Percentiles rank a stretch among this genome's conserved stretches.
These are phyloP conservation scores for Tromatobia lineatoria DNA, from an alignment of 2,888 invertebrate species.

Conservation along the genomic window DNA sequence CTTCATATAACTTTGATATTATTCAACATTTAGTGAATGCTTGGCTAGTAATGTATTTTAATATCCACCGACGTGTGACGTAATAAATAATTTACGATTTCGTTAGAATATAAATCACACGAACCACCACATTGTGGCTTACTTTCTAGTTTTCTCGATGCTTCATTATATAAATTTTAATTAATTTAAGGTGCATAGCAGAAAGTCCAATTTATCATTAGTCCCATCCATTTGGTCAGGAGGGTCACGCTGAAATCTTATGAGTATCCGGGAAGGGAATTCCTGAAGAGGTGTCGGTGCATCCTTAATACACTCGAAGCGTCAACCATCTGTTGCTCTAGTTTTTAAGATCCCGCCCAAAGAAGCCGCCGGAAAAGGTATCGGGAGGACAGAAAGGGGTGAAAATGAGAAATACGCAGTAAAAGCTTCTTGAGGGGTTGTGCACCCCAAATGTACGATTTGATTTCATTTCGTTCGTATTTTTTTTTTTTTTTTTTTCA, in stretches of 20 bases:
- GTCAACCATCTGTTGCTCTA: slow-evolving; percentile 64
- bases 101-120: slow-evolving; percentile 1
- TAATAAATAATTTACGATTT: background rate
- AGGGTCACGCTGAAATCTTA: slow-evolving; percentile 31
- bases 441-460: slow-evolving; percentile 20
- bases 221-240: background rate
- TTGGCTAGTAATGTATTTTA: background rate
- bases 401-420: slow-evolving; percentile 52
- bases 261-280: slow-evolving; percentile 59
- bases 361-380: slow-evolving; percentile 46
- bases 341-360: slow-evolving; percentile 44
- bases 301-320: slow-evolving; percentile 34
- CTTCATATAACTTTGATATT: background rate
- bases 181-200: slow-evolving; percentile 16
- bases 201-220: slow-evolving; percentile 23
- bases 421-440: slow-evolving; percentile 24
- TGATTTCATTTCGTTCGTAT: slow-evolving; percentile 24
- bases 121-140: background rate
- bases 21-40: background rate
- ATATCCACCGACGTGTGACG: background rate
- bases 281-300: slow-evolving; percentile 51
- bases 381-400: slow-evolving; percentile 48
- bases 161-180: slow-evolving; percentile 15
- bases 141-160: background rate
- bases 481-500: slow-evolving; percentile 27